Evolutionary conservation across 2,888 invertebrate species (phyloP).

Genomic region (Cryptus armator): DNA sequence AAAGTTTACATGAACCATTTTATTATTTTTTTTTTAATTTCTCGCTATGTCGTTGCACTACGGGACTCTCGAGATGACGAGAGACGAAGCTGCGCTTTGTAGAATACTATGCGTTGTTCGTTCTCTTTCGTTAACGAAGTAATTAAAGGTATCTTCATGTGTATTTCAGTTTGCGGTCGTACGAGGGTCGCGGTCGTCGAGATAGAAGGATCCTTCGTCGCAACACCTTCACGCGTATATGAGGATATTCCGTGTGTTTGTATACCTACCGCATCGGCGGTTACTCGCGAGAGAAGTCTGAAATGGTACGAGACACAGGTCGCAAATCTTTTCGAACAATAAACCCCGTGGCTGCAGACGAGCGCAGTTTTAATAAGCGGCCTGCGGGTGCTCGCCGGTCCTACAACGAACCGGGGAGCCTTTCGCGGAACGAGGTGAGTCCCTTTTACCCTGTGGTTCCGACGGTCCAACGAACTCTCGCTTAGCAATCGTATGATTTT

Average conservation of each 20-base stretch:
- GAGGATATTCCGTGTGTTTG: neutral
- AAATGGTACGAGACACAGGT: conserved; percentile 49
- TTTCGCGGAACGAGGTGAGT: conserved; percentile 41
- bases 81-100: neutral
- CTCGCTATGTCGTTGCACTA: neutral
- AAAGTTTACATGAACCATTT: too few relatives aligned
- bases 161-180: conserved; percentile 22
- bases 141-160: conserved; percentile 17
- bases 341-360: conserved; percentile 59
- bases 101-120: neutral
- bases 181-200: neutral
- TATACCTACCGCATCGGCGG: conserved; percentile 64
- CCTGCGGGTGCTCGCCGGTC: conserved; percentile 15
- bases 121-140: conserved; percentile 11
- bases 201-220: conserved; percentile 19
- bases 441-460: conserved; percentile 15
- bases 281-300: conserved; percentile 49
- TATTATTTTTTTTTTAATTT: too few relatives aligned
- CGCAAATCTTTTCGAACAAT: conserved; percentile 67
- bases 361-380: conserved; percentile 63
- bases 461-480: conserved; percentile 42
- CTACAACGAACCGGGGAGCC: neutral
- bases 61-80: neutral
- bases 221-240: conserved; percentile 52
- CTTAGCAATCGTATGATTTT: conserved; percentile 15